Conservation (phyloP, 1,140 invertebrate genomes). For the Muscidifurax raptorellus region DNA sequence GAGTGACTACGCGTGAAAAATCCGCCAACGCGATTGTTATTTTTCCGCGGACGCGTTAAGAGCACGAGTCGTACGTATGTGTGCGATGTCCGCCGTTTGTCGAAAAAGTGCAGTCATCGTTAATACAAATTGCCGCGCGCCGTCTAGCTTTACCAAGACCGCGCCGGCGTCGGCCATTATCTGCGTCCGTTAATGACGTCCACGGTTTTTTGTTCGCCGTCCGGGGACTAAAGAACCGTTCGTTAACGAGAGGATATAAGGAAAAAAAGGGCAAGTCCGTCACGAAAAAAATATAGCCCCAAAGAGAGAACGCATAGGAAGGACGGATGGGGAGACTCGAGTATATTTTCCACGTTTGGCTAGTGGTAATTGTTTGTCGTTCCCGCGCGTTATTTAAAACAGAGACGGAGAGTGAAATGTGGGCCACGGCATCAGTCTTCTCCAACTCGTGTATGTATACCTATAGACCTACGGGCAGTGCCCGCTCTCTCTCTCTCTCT, state of each 20-base stretch:
- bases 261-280: not conserved
- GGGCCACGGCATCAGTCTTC: slow-evolving; percentile 55
- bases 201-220: slow-evolving; percentile 61
- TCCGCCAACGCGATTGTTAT: slow-evolving; percentile 12
- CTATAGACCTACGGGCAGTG: slow-evolving; percentile 8
- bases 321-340: not conserved
- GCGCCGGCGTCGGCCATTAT: slow-evolving; percentile 60
- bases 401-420: slow-evolving; percentile 58
- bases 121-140: slow-evolving; percentile 53
- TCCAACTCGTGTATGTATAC: not conserved
- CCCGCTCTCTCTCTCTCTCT: no score
- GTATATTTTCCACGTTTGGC: not conserved
- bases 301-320: not conserved
- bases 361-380: not conserved
- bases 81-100: slow-evolving; percentile 6
- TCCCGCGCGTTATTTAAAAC: slow-evolving; percentile 63
- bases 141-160: slow-evolving; percentile 21
- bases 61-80: not conserved
- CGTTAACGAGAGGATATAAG: slow-evolving; percentile 48
- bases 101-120: slow-evolving; percentile 50
- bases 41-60: slow-evolving; percentile 42
- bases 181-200: slow-evolving; percentile 61
- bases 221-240: slow-evolving; percentile 57
- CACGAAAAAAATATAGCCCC: not conserved
- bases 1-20: not conserved